Percentiles rank a stretch among this genome's conserved stretches.
These are phyloP conservation scores for Pungitius pungitius DNA, from an alignment of 2,113 vertebrate species.

Conservation along the genomic window DNA sequence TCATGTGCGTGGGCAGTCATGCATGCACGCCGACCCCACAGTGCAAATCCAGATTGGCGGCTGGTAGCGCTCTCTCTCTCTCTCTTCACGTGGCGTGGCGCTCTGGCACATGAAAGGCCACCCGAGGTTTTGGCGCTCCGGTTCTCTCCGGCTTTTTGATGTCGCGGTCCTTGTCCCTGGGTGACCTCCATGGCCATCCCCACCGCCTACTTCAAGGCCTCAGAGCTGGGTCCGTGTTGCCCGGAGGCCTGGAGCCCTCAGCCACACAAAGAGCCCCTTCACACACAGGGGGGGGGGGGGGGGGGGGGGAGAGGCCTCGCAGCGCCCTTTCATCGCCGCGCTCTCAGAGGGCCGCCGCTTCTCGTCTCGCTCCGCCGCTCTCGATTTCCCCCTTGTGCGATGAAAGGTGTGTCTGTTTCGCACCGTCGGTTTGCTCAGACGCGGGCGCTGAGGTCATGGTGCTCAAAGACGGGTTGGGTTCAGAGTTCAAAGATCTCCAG, in stretches of 20 bases:
- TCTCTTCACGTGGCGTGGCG: constrained; percentile 62
- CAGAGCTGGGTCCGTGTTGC: constrained; percentile 17
- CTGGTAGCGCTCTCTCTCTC: constrained; percentile 51
- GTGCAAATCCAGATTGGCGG: constrained; percentile 53
- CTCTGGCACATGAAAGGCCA: constrained; percentile 60
- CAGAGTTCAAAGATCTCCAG: constrained; percentile 64
- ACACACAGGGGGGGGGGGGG: no score
- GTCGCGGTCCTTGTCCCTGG: constrained; percentile 63
- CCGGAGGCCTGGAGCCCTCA: constrained; percentile 36
- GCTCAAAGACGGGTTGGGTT: constrained; percentile 57
- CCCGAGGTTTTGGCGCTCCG: constrained; percentile 61
- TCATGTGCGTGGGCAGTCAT: not conserved
- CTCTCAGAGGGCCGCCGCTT: constrained; percentile 27
- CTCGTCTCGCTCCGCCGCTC: constrained; percentile 30
- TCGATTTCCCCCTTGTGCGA: constrained; percentile 28
- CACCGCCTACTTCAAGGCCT: constrained; percentile 22
- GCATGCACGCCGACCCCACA: constrained; percentile 19
- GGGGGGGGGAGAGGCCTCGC: constrained; percentile 24
- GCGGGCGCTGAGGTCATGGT: constrained; percentile 56
- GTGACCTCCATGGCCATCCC: constrained; percentile 51
- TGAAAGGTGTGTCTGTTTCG: constrained; percentile 65
- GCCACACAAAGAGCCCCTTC: constrained; percentile 65
- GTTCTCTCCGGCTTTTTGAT: constrained; percentile 48
- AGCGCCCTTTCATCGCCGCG: constrained; percentile 36
- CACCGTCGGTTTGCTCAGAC: constrained; percentile 23